phyloP scores from a whole-genome alignment of 2,113 vertebrate genomes.

The Saimiri boliviensis region DNA sequence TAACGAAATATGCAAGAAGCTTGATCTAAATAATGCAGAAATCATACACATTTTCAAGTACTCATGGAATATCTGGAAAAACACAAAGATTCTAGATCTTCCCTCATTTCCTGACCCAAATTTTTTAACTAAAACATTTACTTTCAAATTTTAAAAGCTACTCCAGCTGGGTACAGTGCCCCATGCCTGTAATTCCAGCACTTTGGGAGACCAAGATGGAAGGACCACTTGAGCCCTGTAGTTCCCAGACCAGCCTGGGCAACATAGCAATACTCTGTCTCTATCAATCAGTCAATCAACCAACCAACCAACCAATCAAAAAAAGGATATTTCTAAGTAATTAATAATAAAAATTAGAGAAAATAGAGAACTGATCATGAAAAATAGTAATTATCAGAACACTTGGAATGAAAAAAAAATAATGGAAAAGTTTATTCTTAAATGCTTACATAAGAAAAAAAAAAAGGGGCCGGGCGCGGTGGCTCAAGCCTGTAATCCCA shows the following conservation, averaged over 20 bases:
- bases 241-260: not conserved
- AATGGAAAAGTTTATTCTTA: not conserved
- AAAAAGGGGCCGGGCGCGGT: no score
- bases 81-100: not conserved
- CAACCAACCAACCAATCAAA: not conserved
- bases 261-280: not conserved
- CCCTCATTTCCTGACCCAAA: not conserved
- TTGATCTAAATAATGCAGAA: not conserved
- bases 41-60: not conserved
- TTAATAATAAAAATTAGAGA: not conserved
- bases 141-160: not conserved
- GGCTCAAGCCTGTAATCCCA: no score
- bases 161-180: not conserved
- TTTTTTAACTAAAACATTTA: not conserved
- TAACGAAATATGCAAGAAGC: not conserved
- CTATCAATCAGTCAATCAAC: not conserved
- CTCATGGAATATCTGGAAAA: not conserved
- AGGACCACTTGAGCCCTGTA: not conserved
- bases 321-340: not conserved
- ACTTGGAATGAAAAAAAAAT: not conserved
- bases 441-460: not conserved
- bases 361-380: not conserved
- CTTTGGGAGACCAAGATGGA: not conserved
- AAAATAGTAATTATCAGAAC: not conserved
- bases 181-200: not conserved